phyloP scores from a whole-genome alignment of 2,888 invertebrate species.

The Nasonovia ribisnigri region DNA sequence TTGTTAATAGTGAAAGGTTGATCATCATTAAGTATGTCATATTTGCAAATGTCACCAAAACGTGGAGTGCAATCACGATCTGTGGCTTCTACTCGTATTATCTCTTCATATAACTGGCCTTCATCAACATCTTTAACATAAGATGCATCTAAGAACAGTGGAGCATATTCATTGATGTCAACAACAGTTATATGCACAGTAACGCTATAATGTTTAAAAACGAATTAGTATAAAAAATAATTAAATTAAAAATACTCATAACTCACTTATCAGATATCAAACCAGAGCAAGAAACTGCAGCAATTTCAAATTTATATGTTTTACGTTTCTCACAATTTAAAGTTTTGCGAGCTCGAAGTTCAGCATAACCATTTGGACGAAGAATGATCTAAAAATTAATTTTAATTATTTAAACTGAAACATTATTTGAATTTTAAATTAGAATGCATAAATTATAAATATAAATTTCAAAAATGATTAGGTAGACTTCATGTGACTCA shows the following conservation, averaged over 20 bases:
- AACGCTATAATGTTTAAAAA: constrained; percentile 75
- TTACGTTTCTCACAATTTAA: constrained; percentile 94
- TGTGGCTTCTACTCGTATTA: constrained; percentile 90
- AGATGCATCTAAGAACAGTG: constrained; percentile 89
- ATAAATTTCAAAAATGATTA: not conserved
- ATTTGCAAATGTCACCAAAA: constrained; percentile 96
- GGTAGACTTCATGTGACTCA: too few relatives aligned
- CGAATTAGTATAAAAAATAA: constrained; percentile 32
- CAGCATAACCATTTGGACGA: constrained; percentile 76
- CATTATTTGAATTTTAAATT: not conserved
- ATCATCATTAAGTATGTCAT: constrained; percentile 92
- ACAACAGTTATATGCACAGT: constrained; percentile 94
- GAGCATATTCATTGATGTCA: constrained; percentile 96
- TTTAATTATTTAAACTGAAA: not conserved
- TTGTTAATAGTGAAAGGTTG: constrained; percentile 92
- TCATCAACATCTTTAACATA: constrained; percentile 93
- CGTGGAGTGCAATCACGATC: constrained; percentile 96
- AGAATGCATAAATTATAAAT: not conserved
- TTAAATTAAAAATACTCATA: constrained; percentile 22
- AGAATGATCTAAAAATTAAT: constrained; percentile 73
- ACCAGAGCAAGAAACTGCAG: constrained; percentile 91
- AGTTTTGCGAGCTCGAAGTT: constrained; percentile 83
- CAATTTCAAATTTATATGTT: constrained; percentile 96
- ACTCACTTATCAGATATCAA: constrained; percentile 84
- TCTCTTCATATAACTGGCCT: constrained; percentile 89